Conservation (phyloP, 2,888 invertebrate species). For the Euproctis similis region DNA sequence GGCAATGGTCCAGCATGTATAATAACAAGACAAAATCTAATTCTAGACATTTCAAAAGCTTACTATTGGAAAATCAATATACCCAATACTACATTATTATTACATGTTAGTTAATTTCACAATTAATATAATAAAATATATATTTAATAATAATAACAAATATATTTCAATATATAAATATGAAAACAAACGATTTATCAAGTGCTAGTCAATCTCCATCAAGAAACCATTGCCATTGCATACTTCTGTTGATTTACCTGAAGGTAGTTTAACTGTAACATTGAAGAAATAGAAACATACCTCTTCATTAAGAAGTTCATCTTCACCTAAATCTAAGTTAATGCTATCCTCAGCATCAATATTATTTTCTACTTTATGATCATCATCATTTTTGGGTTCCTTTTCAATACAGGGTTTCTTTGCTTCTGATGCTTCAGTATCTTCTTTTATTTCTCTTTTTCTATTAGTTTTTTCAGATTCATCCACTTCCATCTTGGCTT, state of each 20-base stretch:
- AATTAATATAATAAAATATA: constrained; percentile 21
- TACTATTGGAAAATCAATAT: neutral
- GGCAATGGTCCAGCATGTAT: constrained; percentile 34
- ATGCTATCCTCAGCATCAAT: constrained; percentile 87
- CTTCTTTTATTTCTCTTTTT: constrained; percentile 57
- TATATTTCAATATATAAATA: constrained; percentile 15
- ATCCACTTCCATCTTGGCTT: constrained; percentile 50
- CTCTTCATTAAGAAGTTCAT: constrained; percentile 87
- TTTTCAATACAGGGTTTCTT: constrained; percentile 60
- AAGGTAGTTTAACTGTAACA: constrained; percentile 52
- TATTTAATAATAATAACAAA: constrained; percentile 3
- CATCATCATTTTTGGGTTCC: constrained; percentile 46
- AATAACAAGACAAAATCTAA: constrained; percentile 17
- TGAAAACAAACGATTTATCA: constrained; percentile 1
- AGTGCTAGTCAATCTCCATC: constrained; percentile 58
- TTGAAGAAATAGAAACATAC: constrained; percentile 76
- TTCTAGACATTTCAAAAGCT: constrained; percentile 2
- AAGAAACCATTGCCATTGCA: constrained; percentile 49
- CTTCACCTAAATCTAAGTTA: constrained; percentile 87
- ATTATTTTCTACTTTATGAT: constrained; percentile 69
- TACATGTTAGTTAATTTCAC: constrained; percentile 11
- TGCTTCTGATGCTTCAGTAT: constrained; percentile 44
- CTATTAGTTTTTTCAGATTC: constrained; percentile 42
- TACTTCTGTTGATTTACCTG: constrained; percentile 32
- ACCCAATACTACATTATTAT: neutral